These are phyloP conservation scores for Thereva unica DNA, from an alignment of 2,888 invertebrate genomes.

Conservation along the genomic window DNA sequence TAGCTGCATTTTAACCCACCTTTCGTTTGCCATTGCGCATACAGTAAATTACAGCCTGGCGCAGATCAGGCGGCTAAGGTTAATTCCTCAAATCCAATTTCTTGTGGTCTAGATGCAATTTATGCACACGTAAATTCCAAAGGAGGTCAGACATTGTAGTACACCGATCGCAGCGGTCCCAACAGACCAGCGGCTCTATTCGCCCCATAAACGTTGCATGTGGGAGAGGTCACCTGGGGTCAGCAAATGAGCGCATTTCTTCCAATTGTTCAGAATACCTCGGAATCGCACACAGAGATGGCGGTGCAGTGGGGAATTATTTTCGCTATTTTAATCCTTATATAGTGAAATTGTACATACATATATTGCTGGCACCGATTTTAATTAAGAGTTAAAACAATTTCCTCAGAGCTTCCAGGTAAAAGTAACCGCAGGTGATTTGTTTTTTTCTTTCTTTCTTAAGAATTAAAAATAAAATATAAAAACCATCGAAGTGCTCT, in stretches of 20 bases:
- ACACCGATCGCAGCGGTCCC: slow-evolving; percentile 8
- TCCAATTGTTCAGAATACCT: slow-evolving; percentile 28
- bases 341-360: too few relatives aligned
- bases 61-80: slow-evolving; percentile 29
- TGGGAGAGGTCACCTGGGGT: slow-evolving; percentile 44
- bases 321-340: too few relatives aligned
- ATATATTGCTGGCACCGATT: too few relatives aligned
- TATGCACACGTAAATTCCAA: slow-evolving; percentile 27
- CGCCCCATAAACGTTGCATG: slow-evolving; percentile 43
- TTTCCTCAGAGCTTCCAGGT: too few relatives aligned
- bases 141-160: slow-evolving; percentile 31
- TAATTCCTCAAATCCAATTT: slow-evolving; percentile 36
- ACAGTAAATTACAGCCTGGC: slow-evolving; percentile 31
- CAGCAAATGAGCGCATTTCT: slow-evolving; percentile 45
- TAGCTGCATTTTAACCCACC: slow-evolving; percentile 14
- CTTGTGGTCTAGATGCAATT: slow-evolving; percentile 36
- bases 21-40: slow-evolving; percentile 21
- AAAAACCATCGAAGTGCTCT: too few relatives aligned
- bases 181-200: slow-evolving; percentile 42
- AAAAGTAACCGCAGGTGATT: too few relatives aligned
- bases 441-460: too few relatives aligned
- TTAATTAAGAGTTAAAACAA: too few relatives aligned
- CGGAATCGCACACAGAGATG: too few relatives aligned
- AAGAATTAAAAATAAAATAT: too few relatives aligned
- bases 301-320: too few relatives aligned